Conservation (phyloP, 2,888 invertebrate species). For the Drosophila nigricruria region DNA sequence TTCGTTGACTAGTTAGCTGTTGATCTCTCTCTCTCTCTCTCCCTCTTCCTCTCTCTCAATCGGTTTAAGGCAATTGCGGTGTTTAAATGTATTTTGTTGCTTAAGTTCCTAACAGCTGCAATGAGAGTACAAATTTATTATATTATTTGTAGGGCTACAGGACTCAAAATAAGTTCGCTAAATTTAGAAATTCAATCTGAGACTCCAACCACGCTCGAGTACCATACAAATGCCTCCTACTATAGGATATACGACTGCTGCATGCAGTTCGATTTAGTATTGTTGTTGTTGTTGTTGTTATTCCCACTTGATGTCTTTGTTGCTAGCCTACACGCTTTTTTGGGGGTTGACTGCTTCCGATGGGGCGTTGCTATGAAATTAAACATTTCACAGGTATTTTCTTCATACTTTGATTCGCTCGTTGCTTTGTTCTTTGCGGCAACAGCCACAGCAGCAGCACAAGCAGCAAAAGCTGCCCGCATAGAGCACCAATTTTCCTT, state of each 20-base stretch:
- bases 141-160: slow-evolving; percentile 1
- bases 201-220: slow-evolving; percentile 3
- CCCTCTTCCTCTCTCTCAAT: slow-evolving; percentile 8
- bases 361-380: slow-evolving; percentile 85
- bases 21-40: slow-evolving; percentile 14
- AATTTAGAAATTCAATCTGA: slow-evolving; percentile 34
- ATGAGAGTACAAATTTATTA: slow-evolving; percentile 31
- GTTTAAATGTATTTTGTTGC: slow-evolving; percentile 48
- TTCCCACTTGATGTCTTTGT: slow-evolving; percentile 43
- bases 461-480: background rate
- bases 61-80: slow-evolving; percentile 74
- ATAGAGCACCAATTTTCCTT: background rate
- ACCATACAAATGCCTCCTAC: slow-evolving; percentile 20
- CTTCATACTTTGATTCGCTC: slow-evolving; percentile 74
- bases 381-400: slow-evolving; percentile 81
- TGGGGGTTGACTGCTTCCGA: slow-evolving; percentile 60
- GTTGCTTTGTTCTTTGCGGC: slow-evolving; percentile 64
- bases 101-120: slow-evolving; percentile 49
- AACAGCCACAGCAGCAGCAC: slow-evolving; percentile 20
- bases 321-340: slow-evolving; percentile 34
- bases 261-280: slow-evolving; percentile 13
- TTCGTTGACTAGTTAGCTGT: slow-evolving; percentile 66
- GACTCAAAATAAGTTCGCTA: slow-evolving; percentile 24
- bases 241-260: background rate
- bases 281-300: slow-evolving; percentile 26